Conservation (phyloP, 2,113 vertebrate species). For the Cryptomyrus ogoouensis region DNA sequence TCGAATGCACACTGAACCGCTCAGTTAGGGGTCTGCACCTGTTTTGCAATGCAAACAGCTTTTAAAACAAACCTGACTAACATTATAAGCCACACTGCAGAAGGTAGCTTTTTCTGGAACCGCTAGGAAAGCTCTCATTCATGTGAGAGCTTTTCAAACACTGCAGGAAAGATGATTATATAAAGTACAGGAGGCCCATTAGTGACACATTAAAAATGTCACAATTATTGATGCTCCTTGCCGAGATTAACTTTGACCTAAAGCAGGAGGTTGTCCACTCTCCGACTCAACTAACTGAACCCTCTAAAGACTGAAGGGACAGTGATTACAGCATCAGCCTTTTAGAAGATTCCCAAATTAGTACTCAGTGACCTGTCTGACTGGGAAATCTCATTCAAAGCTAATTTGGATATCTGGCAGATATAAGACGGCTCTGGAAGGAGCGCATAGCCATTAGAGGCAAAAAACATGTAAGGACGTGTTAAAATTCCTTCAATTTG, state of each 20-base stretch:
- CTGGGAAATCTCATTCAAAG: neutral
- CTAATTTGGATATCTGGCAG: neutral
- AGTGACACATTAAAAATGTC: conserved; percentile 4
- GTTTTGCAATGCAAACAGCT: neutral
- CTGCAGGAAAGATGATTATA: neutral
- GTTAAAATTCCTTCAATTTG: neutral
- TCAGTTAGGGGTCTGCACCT: neutral
- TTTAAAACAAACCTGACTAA: neutral
- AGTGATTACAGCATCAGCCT: conserved; percentile 1
- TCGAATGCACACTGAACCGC: neutral
- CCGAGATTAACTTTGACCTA: neutral
- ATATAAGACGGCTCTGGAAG: neutral
- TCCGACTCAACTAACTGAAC: neutral
- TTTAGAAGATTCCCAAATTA: neutral
- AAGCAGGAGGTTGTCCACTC: neutral
- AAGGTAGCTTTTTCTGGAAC: neutral
- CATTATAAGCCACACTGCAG: neutral
- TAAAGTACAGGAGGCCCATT: neutral
- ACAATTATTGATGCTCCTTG: neutral
- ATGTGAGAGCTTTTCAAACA: neutral
- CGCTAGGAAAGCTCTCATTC: neutral
- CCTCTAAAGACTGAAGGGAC: neutral
- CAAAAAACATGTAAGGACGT: neutral
- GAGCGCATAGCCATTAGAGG: neutral
- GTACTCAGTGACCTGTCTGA: neutral